Evolutionary conservation across 1,140 invertebrate species (phyloP), one percentile per base, ranked within the genome.

Genomic region (Andrena cerasifolii): DNA sequence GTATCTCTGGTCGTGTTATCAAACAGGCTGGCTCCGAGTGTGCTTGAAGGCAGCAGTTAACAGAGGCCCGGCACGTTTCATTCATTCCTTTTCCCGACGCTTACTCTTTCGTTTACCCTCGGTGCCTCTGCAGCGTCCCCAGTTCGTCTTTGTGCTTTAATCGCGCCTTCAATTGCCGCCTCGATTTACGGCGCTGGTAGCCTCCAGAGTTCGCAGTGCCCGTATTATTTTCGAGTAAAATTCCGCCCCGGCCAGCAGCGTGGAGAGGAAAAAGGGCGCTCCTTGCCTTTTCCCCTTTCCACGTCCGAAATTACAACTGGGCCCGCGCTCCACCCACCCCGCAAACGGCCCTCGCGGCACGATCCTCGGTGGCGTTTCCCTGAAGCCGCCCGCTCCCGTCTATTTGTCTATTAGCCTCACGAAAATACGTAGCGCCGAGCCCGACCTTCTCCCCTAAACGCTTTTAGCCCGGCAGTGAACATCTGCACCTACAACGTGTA

Each of bases 401-500:
- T 71, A 82, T 72, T 78, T 78, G 49, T 54, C 79, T 59, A 66
- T 62, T 63, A 49, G 47, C 47, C 45, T 65, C 31, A 24, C 31
- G 47, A 28, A 68, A 72, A 68, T 72, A 24, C 49, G 70, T 73
- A 58, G 54, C 40, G n/a, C 43, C 59, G 65, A 66, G 36, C 18
- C 36, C 80, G 68, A 79, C 80, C 63, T 83, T 84, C 82, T 63
- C 45, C 65, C 80, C 47, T 68, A 45, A 58, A 59, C 51, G 70
- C 58, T 79, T 75, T 79, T 66, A 83, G 53, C 70, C 63, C 56
- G 45, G 43, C 61, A 26, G 31, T 26, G 67, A 85, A 85, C 83
- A 85, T 85, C 83, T 85, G 81, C 67, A 77, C 78, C 56, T 79
- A 67, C 66, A 65, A 65, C 54, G 65, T 49, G 77, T 74, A 71